phyloP scores from a whole-genome alignment of 2,888 invertebrate species.

The Zelleria hepariella region DNA sequence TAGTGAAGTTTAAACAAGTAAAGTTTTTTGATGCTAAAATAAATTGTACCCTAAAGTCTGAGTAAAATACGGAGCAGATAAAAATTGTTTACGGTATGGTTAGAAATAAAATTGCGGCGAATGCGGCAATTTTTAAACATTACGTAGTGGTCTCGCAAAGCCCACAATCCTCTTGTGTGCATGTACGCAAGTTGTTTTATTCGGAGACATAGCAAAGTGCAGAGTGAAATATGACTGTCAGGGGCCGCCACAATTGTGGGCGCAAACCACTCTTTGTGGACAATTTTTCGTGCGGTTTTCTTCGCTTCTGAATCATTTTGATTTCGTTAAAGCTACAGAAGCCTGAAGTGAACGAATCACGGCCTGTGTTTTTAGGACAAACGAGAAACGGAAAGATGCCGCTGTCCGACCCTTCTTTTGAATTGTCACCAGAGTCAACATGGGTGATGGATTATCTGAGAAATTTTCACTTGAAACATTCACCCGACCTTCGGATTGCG shows the following conservation, averaged over 20 bases:
- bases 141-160: neutral
- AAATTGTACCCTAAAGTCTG: neutral
- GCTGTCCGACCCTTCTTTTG: neutral
- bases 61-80: neutral
- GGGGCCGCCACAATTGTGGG: slow-evolving; percentile 15
- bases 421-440: neutral
- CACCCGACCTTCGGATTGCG: neutral
- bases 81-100: neutral
- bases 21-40: neutral
- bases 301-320: slow-evolving; percentile 1
- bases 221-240: slow-evolving; percentile 27
- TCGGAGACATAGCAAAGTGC: slow-evolving; percentile 23
- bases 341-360: neutral
- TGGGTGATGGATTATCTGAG: neutral
- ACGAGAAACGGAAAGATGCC: neutral
- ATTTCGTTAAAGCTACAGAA: neutral
- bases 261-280: slow-evolving; percentile 10
- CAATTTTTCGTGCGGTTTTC: neutral
- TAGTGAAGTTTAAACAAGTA: neutral
- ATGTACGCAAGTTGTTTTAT: slow-evolving; percentile 2
- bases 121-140: neutral
- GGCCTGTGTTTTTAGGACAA: slow-evolving; percentile 1
- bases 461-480: neutral
- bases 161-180: neutral
- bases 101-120: neutral